Evolutionary conservation across 53 echinoderm and acorn worm genomes (phyloP).

Genomic region (Apostichopus leukothele): DNA sequence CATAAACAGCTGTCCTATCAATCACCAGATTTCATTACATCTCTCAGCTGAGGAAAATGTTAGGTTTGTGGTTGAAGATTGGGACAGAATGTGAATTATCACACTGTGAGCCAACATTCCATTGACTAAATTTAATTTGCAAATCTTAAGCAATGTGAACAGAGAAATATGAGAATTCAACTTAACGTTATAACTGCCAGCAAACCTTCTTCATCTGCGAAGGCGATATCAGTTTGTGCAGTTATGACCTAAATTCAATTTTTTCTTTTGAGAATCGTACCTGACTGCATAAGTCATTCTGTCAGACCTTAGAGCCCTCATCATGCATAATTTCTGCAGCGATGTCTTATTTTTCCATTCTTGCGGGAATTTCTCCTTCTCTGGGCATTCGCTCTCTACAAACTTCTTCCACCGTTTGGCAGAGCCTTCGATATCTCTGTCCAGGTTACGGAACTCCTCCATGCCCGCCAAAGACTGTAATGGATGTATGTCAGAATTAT

Average conservation of each 20-base stretch:
- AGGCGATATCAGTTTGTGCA: neutral
- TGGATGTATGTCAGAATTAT: neutral
- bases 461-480: slow-evolving; percentile 84
- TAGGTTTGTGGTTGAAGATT: too few relatives aligned
- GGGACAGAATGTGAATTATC: too few relatives aligned
- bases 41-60: too few relatives aligned
- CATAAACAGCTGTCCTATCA: too few relatives aligned
- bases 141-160: too few relatives aligned
- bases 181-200: too few relatives aligned
- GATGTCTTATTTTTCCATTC: slow-evolving; percentile 99
- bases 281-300: slow-evolving; percentile 98
- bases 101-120: too few relatives aligned
- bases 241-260: neutral
- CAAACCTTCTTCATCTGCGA: too few relatives aligned
- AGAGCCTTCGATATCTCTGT: slow-evolving; percentile 95
- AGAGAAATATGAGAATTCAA: too few relatives aligned
- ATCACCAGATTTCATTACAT: too few relatives aligned
- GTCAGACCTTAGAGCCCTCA: slow-evolving; percentile 94
- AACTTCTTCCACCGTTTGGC: slow-evolving; percentile 99
- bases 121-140: too few relatives aligned
- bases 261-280: slow-evolving; percentile 48
- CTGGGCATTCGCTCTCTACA: slow-evolving; percentile 99
- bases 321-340: slow-evolving; percentile 98
- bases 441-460: slow-evolving; percentile 98
- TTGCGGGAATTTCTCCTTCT: slow-evolving; percentile 98